Evolutionary conservation across 2,888 invertebrate species (phyloP).

Genomic region (Pristionchus mayeri): DNA sequence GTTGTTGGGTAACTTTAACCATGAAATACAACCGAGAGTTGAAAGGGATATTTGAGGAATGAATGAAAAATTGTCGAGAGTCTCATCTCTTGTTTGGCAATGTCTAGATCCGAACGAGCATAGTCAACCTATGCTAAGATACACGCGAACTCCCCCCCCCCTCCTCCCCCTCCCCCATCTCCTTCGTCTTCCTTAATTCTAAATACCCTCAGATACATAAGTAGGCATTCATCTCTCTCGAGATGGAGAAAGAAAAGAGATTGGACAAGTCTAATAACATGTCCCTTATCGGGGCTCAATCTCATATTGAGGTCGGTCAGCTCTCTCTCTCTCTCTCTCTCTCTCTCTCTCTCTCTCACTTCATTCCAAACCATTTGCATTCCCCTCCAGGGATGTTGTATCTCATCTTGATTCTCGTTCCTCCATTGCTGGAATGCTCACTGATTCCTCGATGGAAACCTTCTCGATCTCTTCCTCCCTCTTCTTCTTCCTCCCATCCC

Average conservation of each 20-base stretch:
- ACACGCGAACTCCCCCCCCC: conserved; percentile 13
- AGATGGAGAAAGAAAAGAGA: too few relatives aligned
- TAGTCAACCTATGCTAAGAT: not conserved
- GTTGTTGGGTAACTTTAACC: too few relatives aligned
- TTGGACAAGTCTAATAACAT: too few relatives aligned
- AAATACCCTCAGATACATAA: not conserved
- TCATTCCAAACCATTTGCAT: not conserved
- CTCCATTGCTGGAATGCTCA: not conserved
- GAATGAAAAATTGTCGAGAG: conserved; percentile 15
- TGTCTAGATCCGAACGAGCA: too few relatives aligned
- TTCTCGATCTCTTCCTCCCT: conserved; percentile 1
- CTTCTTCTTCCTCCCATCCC: not conserved
- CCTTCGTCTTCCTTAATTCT: not conserved
- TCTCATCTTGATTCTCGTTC: not conserved
- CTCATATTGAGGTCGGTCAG: not conserved
- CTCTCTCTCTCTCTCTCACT: too few relatives aligned
- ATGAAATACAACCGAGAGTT: too few relatives aligned
- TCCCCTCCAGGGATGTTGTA: not conserved
- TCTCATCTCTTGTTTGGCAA: too few relatives aligned
- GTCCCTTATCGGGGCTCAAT: not conserved
- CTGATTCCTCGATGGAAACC: not conserved
- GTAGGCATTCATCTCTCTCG: conserved; percentile 23
- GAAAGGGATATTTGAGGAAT: too few relatives aligned
- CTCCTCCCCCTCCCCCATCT: not conserved
- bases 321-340: too few relatives aligned